Evolutionary conservation across 2,113 vertebrate genomes (phyloP).

Genomic region (Rhineura floridana): DNA sequence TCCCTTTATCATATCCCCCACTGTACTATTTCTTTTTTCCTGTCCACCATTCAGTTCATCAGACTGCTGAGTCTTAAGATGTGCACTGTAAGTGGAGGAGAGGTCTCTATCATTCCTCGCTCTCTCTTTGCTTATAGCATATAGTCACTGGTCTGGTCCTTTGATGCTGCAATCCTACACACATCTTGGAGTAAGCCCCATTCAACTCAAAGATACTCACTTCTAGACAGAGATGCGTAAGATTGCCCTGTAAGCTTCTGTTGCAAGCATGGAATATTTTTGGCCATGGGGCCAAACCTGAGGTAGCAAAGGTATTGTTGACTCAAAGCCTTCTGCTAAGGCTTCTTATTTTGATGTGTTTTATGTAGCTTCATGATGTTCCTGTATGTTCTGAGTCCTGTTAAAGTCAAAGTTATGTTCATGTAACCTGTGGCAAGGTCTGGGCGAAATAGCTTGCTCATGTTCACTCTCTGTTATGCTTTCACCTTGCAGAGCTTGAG

Average conservation of each 20-base stretch:
- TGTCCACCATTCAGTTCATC: not conserved
- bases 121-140: not conserved
- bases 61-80: not conserved
- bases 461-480: not conserved
- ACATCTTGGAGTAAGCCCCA: not conserved
- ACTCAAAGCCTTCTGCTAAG: constrained; percentile 37
- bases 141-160: not conserved
- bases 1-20: not conserved
- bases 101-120: not conserved
- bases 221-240: not conserved
- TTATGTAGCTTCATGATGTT: constrained; percentile 73
- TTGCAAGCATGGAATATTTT: constrained; percentile 64
- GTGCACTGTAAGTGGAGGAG: constrained; percentile 24
- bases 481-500: not conserved
- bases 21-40: not conserved
- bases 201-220: not conserved
- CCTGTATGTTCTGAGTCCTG: constrained; percentile 72
- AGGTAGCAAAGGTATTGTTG: constrained; percentile 79
- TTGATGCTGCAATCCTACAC: not conserved
- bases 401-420: constrained; percentile 64
- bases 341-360: not conserved
- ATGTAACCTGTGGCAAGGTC: constrained; percentile 48
- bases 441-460: constrained; percentile 42
- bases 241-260: constrained; percentile 18
- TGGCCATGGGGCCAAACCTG: constrained; percentile 73